Percentiles rank a stretch among this genome's conserved stretches.
Evolutionary conservation across 2,888 invertebrate genomes (phyloP).

Genomic region (Harpagoxenus sublaevis): DNA sequence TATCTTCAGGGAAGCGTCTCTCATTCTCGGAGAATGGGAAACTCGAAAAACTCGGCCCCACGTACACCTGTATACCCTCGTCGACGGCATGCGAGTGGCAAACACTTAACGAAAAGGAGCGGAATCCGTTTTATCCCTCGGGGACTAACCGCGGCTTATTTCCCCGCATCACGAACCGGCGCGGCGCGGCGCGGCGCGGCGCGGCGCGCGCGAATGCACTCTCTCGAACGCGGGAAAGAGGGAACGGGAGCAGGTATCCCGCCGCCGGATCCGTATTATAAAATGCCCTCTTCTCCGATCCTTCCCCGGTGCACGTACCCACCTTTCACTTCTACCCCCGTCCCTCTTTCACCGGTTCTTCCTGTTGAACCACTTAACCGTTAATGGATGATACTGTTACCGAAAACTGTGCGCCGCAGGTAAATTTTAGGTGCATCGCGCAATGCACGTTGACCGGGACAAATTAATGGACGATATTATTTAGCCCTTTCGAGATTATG

Average conservation of each 20-base stretch:
- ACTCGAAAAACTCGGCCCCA: constrained; percentile 40
- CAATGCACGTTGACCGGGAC: neutral
- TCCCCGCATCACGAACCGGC: constrained; percentile 43
- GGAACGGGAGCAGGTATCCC: constrained; percentile 40
- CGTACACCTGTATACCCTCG: constrained; percentile 63
- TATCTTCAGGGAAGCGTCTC: constrained; percentile 44
- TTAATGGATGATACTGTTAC: constrained; percentile 54
- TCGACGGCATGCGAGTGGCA: constrained; percentile 73
- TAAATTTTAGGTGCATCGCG: neutral
- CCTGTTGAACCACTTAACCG: constrained; percentile 51
- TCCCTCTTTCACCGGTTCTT: constrained; percentile 30
- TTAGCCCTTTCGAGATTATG: neutral
- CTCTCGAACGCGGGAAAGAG: neutral
- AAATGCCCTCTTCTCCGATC: constrained; percentile 24
- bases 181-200: neutral
- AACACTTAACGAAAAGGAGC: constrained; percentile 82
- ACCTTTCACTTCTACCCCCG: constrained; percentile 45
- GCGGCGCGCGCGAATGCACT: constrained; percentile 26
- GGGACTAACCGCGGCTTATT: constrained; percentile 71
- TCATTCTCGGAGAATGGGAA: constrained; percentile 36
- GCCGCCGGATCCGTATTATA: constrained; percentile 36
- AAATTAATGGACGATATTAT: constrained; percentile 20
- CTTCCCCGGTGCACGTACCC: neutral
- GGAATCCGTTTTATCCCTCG: constrained; percentile 78
- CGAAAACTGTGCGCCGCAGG: constrained; percentile 27